phyloP scores from a whole-genome alignment of 2,797 vertebrate species.

The Tiaroga cobitis region DNA sequence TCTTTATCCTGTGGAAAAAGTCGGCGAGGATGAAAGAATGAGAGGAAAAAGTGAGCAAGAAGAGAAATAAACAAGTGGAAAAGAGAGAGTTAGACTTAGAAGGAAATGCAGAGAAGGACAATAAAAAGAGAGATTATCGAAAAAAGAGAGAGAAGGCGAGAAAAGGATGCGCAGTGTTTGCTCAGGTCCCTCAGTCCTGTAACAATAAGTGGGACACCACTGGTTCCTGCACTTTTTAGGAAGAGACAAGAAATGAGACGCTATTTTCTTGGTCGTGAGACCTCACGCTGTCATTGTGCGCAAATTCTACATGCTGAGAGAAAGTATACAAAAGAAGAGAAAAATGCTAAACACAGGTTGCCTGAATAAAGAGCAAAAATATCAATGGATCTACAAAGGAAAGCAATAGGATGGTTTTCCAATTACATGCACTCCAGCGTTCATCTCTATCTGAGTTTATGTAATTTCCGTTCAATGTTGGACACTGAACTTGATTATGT shows the following conservation, averaged over 20 bases:
- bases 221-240: slow-evolving; percentile 1
- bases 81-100: background rate
- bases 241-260: background rate
- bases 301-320: slow-evolving; percentile 38
- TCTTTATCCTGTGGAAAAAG: slow-evolving; percentile 36
- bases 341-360: slow-evolving; percentile 30
- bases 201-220: slow-evolving; percentile 30
- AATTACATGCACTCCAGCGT: slow-evolving; percentile 20
- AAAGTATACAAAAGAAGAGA: slow-evolving; percentile 29
- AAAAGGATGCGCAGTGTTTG: slow-evolving; percentile 6
- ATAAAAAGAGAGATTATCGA: slow-evolving; percentile 1
- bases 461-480: slow-evolving; percentile 6
- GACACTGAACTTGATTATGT: slow-evolving; percentile 28
- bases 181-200: slow-evolving; percentile 1
- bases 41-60: slow-evolving; percentile 8
- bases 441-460: slow-evolving; percentile 32
- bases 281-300: slow-evolving; percentile 17
- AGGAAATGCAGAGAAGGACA: background rate
- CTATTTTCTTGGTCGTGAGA: background rate
- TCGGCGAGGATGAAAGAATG: slow-evolving; percentile 1
- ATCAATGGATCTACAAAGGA: slow-evolving; percentile 19
- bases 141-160: background rate
- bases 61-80: slow-evolving; percentile 18
- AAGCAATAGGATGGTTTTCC: slow-evolving; percentile 37
- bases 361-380: slow-evolving; percentile 29